Evolutionary conservation across 1,140 invertebrate genomes (phyloP).

Genomic region (Protaetia brevitarsis): DNA sequence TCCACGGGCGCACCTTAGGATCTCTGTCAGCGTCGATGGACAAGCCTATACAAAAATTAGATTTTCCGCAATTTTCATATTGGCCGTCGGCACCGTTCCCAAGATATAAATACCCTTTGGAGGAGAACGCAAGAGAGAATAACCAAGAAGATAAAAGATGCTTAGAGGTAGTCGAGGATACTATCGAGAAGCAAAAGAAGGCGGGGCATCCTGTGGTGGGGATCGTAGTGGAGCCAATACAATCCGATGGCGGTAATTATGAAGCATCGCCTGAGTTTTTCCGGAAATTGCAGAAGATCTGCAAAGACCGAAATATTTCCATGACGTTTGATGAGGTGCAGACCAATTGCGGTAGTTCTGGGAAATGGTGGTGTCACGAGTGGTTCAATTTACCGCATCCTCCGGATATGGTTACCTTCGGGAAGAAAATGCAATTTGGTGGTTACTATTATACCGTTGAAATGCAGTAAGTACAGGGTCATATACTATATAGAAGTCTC

Average conservation of each 20-base stretch:
- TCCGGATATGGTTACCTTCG: constrained; percentile 95
- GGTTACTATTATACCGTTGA: constrained; percentile 88
- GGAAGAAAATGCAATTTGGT: constrained; percentile 96
- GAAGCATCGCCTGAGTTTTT: constrained; percentile 93
- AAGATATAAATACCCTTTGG: constrained; percentile 87
- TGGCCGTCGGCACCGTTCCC: constrained; percentile 77
- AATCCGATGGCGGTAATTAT: constrained; percentile 96
- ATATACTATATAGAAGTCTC: too few relatives aligned
- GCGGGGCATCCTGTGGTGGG: constrained; percentile 84
- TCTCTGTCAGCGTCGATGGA: constrained; percentile 87
- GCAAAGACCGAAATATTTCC: constrained; percentile 62
- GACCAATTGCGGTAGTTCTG: constrained; percentile 93
- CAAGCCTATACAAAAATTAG: constrained; percentile 94
- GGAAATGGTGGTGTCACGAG: constrained; percentile 98
- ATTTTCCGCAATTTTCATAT: constrained; percentile 85
- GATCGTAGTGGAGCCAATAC: constrained; percentile 95
- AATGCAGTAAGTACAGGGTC: constrained; percentile 61
- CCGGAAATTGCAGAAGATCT: constrained; percentile 72
- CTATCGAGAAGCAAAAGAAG: constrained; percentile 75
- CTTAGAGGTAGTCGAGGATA: constrained; percentile 66
- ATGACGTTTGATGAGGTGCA: constrained; percentile 93
- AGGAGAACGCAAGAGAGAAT: constrained; percentile 78
- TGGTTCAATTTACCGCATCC: constrained; percentile 81
- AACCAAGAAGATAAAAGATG: constrained; percentile 72
- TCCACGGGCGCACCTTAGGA: constrained; percentile 86